These are phyloP conservation scores for Tribolium madens DNA, from an alignment of 1,140 invertebrate species.

Conservation along the genomic window DNA sequence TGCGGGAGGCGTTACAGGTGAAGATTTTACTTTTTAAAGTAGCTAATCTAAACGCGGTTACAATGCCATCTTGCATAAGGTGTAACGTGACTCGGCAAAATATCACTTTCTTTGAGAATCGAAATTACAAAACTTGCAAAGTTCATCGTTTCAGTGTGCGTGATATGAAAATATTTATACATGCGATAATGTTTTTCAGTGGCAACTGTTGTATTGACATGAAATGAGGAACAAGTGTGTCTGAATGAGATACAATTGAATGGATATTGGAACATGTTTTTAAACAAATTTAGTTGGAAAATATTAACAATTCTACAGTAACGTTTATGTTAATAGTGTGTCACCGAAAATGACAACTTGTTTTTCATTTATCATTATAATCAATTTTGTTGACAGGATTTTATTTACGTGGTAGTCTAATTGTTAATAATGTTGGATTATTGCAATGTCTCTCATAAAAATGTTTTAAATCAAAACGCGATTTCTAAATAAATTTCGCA, in stretches of 20 bases:
- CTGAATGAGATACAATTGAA: not conserved
- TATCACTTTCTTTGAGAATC: slow-evolving; percentile 10
- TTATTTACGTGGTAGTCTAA: not conserved
- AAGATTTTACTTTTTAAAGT: slow-evolving; percentile 5
- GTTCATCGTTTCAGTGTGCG: not conserved
- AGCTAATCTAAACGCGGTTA: not conserved
- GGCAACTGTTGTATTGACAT: not conserved
- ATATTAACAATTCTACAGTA: not conserved
- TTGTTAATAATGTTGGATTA: not conserved
- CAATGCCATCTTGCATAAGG: slow-evolving; percentile 5
- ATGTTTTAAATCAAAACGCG: too few species aligned
- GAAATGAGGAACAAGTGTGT: not conserved
- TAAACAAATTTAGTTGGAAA: not conserved
- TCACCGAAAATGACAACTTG: not conserved
- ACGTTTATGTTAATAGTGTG: not conserved
- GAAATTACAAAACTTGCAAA: slow-evolving; percentile 16
- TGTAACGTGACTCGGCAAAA: slow-evolving; percentile 5
- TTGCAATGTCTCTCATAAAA: too few species aligned
- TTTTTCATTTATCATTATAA: not conserved
- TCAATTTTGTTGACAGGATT: not conserved
- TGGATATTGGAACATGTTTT: not conserved
- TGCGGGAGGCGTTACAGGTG: not conserved
- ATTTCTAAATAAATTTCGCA: too few species aligned
- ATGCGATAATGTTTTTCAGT: slow-evolving; percentile 9
- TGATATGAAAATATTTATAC: not conserved